Evolutionary conservation across 2,113 vertebrate genomes (phyloP).

Genomic region (Thamnophis sirtalis): DNA sequence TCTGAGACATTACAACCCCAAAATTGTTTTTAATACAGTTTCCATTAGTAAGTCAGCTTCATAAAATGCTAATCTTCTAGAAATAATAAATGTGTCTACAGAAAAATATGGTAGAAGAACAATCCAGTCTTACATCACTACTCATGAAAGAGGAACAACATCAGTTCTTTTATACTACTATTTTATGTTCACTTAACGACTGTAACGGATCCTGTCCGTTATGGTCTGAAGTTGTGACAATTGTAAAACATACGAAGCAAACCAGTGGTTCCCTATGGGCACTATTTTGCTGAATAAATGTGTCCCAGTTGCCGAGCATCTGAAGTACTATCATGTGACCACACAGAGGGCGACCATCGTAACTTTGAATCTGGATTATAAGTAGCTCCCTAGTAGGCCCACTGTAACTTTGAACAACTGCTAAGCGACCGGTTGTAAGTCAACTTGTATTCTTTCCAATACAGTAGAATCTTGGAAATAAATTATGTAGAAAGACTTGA

Average conservation of each 20-base stretch:
- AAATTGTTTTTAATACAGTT: background rate
- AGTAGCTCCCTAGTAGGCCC: background rate
- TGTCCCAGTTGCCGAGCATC: background rate
- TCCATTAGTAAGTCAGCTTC: background rate
- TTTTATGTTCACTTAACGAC: no score
- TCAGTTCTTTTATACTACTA: background rate
- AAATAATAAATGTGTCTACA: background rate
- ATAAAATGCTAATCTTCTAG: background rate
- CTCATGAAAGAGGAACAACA: background rate
- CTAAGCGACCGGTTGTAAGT: background rate
- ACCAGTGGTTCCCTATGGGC: no score
- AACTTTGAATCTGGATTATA: background rate
- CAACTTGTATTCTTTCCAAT: background rate
- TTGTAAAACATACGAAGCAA: background rate
- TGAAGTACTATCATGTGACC: background rate
- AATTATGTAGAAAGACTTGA: background rate
- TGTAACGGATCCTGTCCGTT: no score
- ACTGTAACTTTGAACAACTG: background rate
- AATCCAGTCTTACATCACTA: background rate
- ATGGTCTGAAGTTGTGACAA: background rate
- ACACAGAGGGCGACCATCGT: background rate
- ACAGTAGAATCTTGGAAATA: background rate
- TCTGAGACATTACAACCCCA: background rate
- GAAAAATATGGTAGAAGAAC: background rate
- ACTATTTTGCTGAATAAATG: background rate